A percentile compares a stretch with the other conserved stretches of the same genome.
These are phyloP conservation scores for Drosophila pseudoobscura DNA, from an alignment of 1,140 invertebrate species.

Conservation along the genomic window DNA sequence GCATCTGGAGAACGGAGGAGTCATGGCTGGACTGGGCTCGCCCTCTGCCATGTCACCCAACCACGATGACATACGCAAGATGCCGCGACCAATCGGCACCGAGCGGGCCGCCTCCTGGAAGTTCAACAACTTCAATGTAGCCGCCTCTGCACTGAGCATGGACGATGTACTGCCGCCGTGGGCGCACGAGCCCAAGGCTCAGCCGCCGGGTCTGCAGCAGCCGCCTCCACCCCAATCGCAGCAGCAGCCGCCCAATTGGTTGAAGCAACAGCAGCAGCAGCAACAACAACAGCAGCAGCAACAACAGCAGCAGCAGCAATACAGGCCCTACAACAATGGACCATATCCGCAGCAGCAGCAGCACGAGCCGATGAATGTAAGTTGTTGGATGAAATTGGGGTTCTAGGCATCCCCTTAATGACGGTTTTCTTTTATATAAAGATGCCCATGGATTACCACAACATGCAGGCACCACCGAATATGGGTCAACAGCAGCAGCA, in stretches of 20 bases:
- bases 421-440: conserved; percentile 2
- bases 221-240: conserved; percentile 56
- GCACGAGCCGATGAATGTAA: conserved; percentile 79
- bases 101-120: conserved; percentile 89
- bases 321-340: conserved; percentile 68
- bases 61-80: conserved; percentile 88
- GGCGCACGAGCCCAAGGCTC: conserved; percentile 59
- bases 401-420: neutral
- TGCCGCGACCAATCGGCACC: conserved; percentile 90
- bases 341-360: conserved; percentile 72
- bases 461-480: conserved; percentile 65
- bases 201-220: conserved; percentile 64
- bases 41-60: conserved; percentile 87
- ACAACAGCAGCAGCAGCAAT: conserved; percentile 53
- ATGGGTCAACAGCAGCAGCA: conserved; percentile 58
- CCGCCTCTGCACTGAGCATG: conserved; percentile 43
- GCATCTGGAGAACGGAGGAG: conserved; percentile 74
- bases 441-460: conserved; percentile 82
- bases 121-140: conserved; percentile 70
- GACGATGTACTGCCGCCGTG: conserved; percentile 60
- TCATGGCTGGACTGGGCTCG: conserved; percentile 63
- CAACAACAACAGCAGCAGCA: conserved; percentile 60
- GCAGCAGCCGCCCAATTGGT: conserved; percentile 63
- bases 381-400: neutral
- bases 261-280: conserved; percentile 61